Evolutionary conservation across 2,113 vertebrate species (phyloP).

Genomic region (Mormyrus lacerda): DNA sequence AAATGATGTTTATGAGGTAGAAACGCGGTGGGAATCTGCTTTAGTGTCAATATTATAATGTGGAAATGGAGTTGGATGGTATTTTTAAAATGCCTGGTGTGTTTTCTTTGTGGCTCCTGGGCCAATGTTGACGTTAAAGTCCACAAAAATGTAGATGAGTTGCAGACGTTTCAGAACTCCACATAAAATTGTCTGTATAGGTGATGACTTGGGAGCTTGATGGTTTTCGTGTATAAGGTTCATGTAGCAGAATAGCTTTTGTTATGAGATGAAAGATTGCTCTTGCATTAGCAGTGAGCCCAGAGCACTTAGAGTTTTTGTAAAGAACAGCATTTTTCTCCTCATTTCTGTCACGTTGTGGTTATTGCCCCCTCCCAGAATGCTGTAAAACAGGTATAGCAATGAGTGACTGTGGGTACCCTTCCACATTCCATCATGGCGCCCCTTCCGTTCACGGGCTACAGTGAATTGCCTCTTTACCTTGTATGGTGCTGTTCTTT

Average conservation of each 20-base stretch:
- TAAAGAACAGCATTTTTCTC: background rate
- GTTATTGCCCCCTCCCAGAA: background rate
- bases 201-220: background rate
- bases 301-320: background rate
- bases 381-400: background rate
- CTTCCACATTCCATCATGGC: conserved; percentile 1
- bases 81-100: background rate
- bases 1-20: background rate
- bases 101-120: background rate
- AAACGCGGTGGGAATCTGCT: background rate
- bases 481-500: conserved; percentile 7
- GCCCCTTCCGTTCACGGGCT: background rate
- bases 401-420: background rate
- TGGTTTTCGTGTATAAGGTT: background rate
- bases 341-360: background rate
- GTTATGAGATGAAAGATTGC: background rate
- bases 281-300: background rate
- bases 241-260: background rate
- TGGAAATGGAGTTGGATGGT: background rate
- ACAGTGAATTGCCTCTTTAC: background rate
- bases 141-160: background rate
- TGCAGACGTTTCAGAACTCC: background rate
- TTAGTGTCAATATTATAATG: background rate
- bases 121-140: background rate
- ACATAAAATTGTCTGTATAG: background rate